phyloP scores from a whole-genome alignment of 37 sponge, comb jelly and placozoan genomes.

The Amphimedon queenslandica region DNA sequence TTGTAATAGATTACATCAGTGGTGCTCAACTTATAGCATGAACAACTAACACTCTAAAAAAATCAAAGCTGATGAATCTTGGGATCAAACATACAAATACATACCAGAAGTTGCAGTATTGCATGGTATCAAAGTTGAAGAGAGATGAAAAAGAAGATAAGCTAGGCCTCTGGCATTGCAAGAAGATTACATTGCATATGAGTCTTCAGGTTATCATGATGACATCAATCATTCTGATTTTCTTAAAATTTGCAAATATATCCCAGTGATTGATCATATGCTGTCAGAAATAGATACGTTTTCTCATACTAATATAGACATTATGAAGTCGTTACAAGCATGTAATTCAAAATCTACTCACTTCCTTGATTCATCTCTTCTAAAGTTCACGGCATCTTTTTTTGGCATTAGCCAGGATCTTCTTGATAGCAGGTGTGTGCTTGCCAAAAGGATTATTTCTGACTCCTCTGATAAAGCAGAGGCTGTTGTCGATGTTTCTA shows the following conservation, averaged over 20 bases:
- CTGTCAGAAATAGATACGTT: neutral
- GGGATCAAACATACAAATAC: conserved; percentile 42
- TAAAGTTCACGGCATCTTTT: neutral
- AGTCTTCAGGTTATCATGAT: no score
- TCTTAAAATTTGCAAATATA: neutral
- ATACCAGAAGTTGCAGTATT: conserved; percentile 23
- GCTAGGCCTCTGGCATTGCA: neutral
- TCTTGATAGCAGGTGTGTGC: neutral
- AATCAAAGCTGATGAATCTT: conserved; percentile 24
- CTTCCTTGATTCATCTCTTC: neutral
- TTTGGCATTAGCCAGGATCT: neutral
- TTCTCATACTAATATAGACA: neutral
- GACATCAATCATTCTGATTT: neutral
- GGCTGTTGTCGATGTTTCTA: neutral
- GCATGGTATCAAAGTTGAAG: conserved; percentile 14
- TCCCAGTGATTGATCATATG: no score
- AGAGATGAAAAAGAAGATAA: neutral
- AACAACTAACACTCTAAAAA: conserved; percentile 11
- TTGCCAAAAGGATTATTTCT: neutral
- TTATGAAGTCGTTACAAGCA: neutral
- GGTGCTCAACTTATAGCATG: conserved; percentile 39
- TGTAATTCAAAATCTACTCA: neutral
- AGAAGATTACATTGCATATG: conserved; percentile 1
- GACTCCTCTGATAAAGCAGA: neutral
- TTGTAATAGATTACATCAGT: conserved; percentile 15